phyloP scores from a whole-genome alignment of 2,797 vertebrate genomes.

The Lycodopsis pacificus region DNA sequence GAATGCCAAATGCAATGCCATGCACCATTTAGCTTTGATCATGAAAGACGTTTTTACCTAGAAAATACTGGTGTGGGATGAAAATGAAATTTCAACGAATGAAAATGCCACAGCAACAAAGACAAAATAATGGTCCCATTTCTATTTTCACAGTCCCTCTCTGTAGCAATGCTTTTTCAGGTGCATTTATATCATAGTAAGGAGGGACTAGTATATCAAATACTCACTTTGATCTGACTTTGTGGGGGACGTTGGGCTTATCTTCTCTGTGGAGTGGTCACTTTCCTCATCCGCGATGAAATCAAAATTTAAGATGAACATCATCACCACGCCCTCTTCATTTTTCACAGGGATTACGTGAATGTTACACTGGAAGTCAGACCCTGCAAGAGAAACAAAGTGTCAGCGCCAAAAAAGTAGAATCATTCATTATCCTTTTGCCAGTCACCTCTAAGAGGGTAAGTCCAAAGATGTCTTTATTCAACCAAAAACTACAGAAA shows the following conservation, averaged over 20 bases:
- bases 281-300: constrained; percentile 90
- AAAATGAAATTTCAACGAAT: neutral
- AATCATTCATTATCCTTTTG: constrained; percentile 11
- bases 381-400: constrained; percentile 83
- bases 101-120: neutral
- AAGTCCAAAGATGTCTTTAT: neutral
- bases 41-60: neutral
- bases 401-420: neutral
- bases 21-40: neutral
- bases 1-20: constrained; percentile 4
- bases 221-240: constrained; percentile 96
- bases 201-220: neutral
- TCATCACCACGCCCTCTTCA: constrained; percentile 97
- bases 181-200: neutral
- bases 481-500: neutral
- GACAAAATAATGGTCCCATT: neutral
- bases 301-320: constrained; percentile 99
- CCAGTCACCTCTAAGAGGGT: neutral
- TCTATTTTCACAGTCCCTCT: neutral
- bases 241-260: constrained; percentile 91
- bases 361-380: constrained; percentile 95
- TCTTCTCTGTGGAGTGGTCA: constrained; percentile 89
- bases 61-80: neutral
- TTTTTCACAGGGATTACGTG: constrained; percentile 99
- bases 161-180: neutral